phyloP scores from a whole-genome alignment of 1,140 invertebrate species.

The Vanessa atalanta region DNA sequence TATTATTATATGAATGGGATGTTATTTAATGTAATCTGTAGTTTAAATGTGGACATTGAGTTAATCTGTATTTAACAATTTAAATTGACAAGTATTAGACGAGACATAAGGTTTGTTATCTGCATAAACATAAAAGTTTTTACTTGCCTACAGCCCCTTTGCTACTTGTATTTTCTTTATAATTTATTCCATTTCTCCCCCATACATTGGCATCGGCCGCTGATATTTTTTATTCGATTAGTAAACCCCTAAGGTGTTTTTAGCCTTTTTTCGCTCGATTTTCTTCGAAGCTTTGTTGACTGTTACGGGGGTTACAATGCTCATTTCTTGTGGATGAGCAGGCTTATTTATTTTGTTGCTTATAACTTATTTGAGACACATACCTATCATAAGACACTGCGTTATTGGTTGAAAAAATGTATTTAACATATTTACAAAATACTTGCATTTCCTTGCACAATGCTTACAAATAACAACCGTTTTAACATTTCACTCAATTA shows the following conservation, averaged over 20 bases:
- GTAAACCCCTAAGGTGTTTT: slow-evolving; percentile 82
- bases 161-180: slow-evolving; percentile 79
- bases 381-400: too few relatives aligned
- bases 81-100: not conserved
- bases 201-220: slow-evolving; percentile 78
- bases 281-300: slow-evolving; percentile 81
- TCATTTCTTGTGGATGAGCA: slow-evolving; percentile 78
- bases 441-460: too few relatives aligned
- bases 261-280: slow-evolving; percentile 81
- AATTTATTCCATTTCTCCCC: slow-evolving; percentile 80
- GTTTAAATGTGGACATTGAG: not conserved
- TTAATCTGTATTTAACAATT: not conserved
- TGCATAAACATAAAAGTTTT: slow-evolving; percentile 63
- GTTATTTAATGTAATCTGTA: not conserved
- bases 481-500: slow-evolving; percentile 34
- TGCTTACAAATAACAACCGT: not conserved
- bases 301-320: slow-evolving; percentile 74
- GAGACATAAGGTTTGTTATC: slow-evolving; percentile 40
- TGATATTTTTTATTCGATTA: slow-evolving; percentile 83
- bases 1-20: too few relatives aligned
- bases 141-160: slow-evolving; percentile 67
- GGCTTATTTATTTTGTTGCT: slow-evolving; percentile 68
- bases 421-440: too few relatives aligned
- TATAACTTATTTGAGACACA: not conserved
- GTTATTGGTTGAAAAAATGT: too few relatives aligned